Evolutionary conservation across 2,888 invertebrate genomes (phyloP).

Genomic region (Caenorhabditis sp.): DNA sequence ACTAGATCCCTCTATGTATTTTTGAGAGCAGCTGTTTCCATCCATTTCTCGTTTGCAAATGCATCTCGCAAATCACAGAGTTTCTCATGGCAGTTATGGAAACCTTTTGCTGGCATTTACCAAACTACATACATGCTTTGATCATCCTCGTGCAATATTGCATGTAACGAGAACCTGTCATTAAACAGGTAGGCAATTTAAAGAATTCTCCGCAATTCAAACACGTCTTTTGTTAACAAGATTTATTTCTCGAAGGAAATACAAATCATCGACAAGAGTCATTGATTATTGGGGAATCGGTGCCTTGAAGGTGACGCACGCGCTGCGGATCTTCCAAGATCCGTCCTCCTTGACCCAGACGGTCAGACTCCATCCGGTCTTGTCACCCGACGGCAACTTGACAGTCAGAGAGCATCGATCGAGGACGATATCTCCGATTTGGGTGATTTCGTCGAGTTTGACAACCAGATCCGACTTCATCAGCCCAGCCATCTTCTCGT

Average conservation of each 20-base stretch:
- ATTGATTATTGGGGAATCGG: slow-evolving; percentile 41
- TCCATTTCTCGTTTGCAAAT: no score
- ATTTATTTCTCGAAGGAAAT: slow-evolving; percentile 58
- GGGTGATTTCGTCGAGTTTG: slow-evolving; percentile 55
- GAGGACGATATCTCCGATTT: slow-evolving; percentile 53
- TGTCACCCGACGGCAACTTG: slow-evolving; percentile 59
- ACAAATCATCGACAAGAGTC: slow-evolving; percentile 15
- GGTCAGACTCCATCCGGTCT: slow-evolving; percentile 61
- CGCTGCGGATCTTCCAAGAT: slow-evolving; percentile 64
- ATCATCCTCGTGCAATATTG: no score
- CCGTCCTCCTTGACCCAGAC: slow-evolving; percentile 67
- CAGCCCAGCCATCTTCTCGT: slow-evolving; percentile 41
- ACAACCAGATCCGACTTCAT: slow-evolving; percentile 45
- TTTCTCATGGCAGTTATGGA: no score
- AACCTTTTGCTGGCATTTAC: no score
- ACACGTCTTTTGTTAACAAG: slow-evolving; percentile 40
- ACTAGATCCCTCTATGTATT: no score
- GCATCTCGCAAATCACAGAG: no score
- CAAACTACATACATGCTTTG: no score
- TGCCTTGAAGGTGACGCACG: slow-evolving; percentile 65
- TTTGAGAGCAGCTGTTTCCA: no score
- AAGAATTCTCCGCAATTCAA: background rate
- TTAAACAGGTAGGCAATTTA: no score
- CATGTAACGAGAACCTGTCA: no score
- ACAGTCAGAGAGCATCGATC: slow-evolving; percentile 51